Evolutionary conservation across 2,888 invertebrate genomes (phyloP).

Genomic region (Xestoiulus laeticollis): DNA sequence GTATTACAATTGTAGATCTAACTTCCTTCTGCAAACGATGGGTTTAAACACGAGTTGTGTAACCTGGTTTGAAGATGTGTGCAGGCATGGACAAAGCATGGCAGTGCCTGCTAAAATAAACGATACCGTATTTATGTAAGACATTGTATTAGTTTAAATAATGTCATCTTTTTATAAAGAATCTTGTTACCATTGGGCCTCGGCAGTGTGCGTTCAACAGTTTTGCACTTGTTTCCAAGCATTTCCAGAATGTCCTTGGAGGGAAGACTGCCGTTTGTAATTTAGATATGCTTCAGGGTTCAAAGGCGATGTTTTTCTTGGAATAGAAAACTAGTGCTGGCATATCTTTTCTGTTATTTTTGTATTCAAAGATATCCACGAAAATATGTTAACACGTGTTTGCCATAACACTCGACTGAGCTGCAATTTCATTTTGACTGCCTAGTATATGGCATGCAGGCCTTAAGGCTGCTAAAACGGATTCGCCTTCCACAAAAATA

Average conservation of each 20-base stretch:
- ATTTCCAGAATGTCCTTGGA: neutral
- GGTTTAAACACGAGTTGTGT: too few relatives aligned
- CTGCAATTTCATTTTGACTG: neutral
- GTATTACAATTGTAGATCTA: too few relatives aligned
- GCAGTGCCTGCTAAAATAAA: too few relatives aligned
- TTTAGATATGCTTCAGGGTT: neutral
- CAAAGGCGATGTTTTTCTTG: neutral
- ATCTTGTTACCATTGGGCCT: neutral
- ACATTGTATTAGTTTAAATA: too few relatives aligned
- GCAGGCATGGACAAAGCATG: too few relatives aligned
- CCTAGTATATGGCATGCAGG: neutral
- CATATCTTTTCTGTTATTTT: neutral
- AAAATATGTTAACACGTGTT: conserved; percentile 5
- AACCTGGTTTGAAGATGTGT: too few relatives aligned
- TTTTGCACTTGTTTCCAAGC: neutral
- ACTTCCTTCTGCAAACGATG: too few relatives aligned
- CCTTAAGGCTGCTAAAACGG: neutral
- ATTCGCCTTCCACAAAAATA: neutral
- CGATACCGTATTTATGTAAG: too few relatives aligned
- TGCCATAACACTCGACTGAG: conserved; percentile 20
- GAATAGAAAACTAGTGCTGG: neutral
- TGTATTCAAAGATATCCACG: neutral
- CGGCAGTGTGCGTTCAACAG: neutral
- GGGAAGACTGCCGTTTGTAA: neutral
- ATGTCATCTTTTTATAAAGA: too few relatives aligned